Conservation (phyloP, 2,888 invertebrate species). For the Pharmacophagus antenor region DNA sequence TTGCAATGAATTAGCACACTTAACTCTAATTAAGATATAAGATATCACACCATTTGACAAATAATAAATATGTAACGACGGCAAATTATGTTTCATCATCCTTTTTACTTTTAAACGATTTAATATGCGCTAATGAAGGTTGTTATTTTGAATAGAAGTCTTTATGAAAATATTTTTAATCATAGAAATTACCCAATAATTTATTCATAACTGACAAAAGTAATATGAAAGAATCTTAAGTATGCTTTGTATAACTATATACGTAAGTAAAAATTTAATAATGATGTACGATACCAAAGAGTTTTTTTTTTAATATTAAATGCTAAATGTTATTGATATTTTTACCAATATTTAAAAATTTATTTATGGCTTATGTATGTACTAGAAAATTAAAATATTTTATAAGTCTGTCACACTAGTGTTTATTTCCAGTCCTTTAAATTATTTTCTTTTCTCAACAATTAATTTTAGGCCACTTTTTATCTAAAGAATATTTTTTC, state of each 20-base stretch:
- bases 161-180: background rate
- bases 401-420: too few relatives aligned
- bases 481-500: too few relatives aligned
- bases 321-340: background rate
- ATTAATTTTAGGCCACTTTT: too few relatives aligned
- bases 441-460: too few relatives aligned
- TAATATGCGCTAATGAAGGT: too few relatives aligned
- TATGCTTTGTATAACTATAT: background rate
- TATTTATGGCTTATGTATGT: background rate
- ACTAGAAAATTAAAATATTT: background rate
- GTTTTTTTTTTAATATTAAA: background rate
- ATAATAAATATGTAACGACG: background rate
- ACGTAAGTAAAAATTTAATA: too few relatives aligned
- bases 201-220: background rate
- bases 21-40: too few relatives aligned
- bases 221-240: background rate
- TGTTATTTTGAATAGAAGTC: background rate
- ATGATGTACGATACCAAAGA: background rate
- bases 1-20: slow-evolving; percentile 4
- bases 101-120: too few relatives aligned
- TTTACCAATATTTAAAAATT: background rate
- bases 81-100: too few relatives aligned
- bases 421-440: too few relatives aligned
- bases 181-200: background rate
- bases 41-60: background rate